Conservation (phyloP, 2,888 invertebrate species). For the Blomia tropicalis region DNA sequence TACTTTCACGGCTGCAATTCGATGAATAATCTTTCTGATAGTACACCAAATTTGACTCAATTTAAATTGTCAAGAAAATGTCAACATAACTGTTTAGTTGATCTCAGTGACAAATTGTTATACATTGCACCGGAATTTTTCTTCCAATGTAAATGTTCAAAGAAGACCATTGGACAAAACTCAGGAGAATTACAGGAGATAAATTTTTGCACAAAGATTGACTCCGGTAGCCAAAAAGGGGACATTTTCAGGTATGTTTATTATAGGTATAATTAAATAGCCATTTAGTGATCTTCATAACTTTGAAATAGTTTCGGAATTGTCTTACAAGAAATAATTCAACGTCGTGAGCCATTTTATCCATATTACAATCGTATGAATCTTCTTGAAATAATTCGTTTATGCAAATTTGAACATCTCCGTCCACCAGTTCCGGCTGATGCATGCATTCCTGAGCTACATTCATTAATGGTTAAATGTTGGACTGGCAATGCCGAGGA, state of each 20-base stretch:
- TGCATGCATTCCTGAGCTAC: constrained; percentile 49
- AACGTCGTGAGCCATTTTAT: constrained; percentile 45
- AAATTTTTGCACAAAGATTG: background rate
- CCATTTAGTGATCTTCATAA: background rate
- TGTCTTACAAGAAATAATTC: constrained; percentile 71
- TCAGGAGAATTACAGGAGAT: too few relatives aligned
- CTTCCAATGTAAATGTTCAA: constrained; percentile 5
- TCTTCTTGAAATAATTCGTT: constrained; percentile 30
- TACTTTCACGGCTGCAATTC: constrained; percentile 1
- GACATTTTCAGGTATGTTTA: constrained; percentile 19
- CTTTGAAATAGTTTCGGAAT: constrained; percentile 58
- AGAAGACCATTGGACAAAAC: too few relatives aligned
- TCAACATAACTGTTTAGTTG: constrained; percentile 10
- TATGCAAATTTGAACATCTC: constrained; percentile 57
- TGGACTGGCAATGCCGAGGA: constrained; percentile 24
- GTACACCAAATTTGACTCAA: constrained; percentile 16
- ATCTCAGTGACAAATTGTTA: constrained; percentile 5
- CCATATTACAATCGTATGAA: constrained; percentile 18
- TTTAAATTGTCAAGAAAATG: constrained; percentile 12
- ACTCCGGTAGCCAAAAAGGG: constrained; percentile 18
- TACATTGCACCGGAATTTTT: constrained; percentile 22
- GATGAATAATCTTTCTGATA: constrained; percentile 1
- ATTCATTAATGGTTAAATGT: constrained; percentile 47
- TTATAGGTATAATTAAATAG: background rate
- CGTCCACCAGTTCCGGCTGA: constrained; percentile 47